Conservation (phyloP, 2,113 vertebrate genomes). For the Morone chrysops region DNA sequence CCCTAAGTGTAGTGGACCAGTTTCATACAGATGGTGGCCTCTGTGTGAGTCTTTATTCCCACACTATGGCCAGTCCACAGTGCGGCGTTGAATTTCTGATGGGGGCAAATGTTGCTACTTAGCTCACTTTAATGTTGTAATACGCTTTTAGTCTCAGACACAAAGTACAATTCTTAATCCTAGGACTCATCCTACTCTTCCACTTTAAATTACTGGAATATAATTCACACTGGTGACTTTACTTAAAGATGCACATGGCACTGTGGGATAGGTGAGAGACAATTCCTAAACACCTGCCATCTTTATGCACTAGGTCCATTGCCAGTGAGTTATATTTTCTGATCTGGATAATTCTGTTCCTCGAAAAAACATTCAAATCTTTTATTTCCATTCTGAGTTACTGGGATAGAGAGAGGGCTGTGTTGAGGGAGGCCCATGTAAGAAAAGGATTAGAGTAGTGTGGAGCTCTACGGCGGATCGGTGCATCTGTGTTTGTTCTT, state of each 20-base stretch:
- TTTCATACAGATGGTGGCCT: constrained; percentile 65
- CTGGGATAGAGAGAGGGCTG: constrained; percentile 45
- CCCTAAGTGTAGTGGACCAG: constrained; percentile 54
- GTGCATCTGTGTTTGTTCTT: constrained; percentile 12
- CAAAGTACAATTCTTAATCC: neutral
- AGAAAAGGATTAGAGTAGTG: constrained; percentile 37
- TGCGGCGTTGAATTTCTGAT: constrained; percentile 5
- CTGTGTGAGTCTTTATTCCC: constrained; percentile 27
- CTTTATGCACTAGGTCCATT: constrained; percentile 60
- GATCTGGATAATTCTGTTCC: constrained; percentile 26
- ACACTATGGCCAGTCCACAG: constrained; percentile 42
- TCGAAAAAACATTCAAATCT: constrained; percentile 5
- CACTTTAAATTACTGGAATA: neutral
- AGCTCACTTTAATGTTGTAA: neutral
- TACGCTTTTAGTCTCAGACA: neutral
- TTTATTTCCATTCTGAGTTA: constrained; percentile 44
- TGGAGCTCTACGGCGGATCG: constrained; percentile 37
- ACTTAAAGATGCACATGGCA: constrained; percentile 10
- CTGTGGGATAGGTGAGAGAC: constrained; percentile 45
- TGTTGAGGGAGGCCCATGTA: constrained; percentile 59
- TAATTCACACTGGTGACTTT: neutral
- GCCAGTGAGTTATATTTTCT: constrained; percentile 48
- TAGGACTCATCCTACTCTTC: neutral
- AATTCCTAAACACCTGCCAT: constrained; percentile 37
- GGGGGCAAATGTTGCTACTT: constrained; percentile 2